A percentile compares a stretch with the other conserved stretches of the same genome.
Evolutionary conservation across 2,888 invertebrate genomes (phyloP).

Genomic region (Abrostola triplasia): DNA sequence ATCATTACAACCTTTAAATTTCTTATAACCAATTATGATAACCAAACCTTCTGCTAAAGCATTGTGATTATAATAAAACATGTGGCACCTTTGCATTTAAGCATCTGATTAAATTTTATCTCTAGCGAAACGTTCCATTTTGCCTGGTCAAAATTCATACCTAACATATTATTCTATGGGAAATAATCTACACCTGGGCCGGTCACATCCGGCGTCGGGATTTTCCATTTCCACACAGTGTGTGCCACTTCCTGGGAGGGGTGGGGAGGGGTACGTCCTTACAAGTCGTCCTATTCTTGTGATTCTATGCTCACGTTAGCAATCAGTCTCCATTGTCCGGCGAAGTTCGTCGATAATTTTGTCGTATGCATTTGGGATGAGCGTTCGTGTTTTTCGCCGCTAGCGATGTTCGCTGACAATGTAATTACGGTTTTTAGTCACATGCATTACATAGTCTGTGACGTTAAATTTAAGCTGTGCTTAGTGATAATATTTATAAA

Average conservation of each 20-base stretch:
- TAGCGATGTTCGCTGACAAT: neutral
- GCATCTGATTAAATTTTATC: slow-evolving; percentile 7
- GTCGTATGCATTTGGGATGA: slow-evolving; percentile 38
- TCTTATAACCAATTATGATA: too few relatives aligned
- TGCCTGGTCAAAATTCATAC: slow-evolving; percentile 49
- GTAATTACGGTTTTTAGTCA: slow-evolving; percentile 15
- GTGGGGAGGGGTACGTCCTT: slow-evolving; percentile 40
- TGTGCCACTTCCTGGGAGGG: slow-evolving; percentile 68
- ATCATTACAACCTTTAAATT: too few relatives aligned
- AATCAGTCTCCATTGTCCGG: slow-evolving; percentile 62
- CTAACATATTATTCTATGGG: slow-evolving; percentile 66
- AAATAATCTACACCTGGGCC: slow-evolving; percentile 74
- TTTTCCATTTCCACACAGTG: slow-evolving; percentile 78
- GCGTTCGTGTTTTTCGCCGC: slow-evolving; percentile 7
- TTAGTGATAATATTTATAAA: too few relatives aligned
- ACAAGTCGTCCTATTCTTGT: slow-evolving; percentile 54
- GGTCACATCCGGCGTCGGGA: slow-evolving; percentile 74
- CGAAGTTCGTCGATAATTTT: slow-evolving; percentile 43
- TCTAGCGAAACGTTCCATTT: slow-evolving; percentile 6
- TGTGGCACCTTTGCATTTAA: neutral
- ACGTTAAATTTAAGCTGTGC: neutral
- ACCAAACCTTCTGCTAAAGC: too few relatives aligned
- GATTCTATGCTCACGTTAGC: slow-evolving; percentile 55
- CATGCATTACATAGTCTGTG: neutral
- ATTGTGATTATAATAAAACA: neutral